These are phyloP conservation scores for Autographa gamma DNA, from an alignment of 2,888 invertebrate genomes.

Conservation along the genomic window DNA sequence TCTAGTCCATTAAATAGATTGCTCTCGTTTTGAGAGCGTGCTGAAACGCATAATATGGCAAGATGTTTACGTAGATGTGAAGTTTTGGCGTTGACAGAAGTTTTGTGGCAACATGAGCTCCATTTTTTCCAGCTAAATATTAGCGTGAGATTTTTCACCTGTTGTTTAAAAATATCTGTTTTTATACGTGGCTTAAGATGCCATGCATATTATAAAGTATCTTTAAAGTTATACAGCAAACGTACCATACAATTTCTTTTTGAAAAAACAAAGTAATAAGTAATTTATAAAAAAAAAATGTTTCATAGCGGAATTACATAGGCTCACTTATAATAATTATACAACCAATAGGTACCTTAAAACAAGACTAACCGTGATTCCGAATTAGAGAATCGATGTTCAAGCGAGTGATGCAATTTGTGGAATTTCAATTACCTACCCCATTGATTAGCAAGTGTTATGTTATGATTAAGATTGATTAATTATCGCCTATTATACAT, in stretches of 20 bases:
- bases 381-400: slow-evolving; percentile 8
- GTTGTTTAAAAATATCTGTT: no score
- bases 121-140: no score
- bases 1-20: slow-evolving; percentile 82
- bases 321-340: slow-evolving; percentile 27
- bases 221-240: no score
- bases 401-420: slow-evolving; percentile 11
- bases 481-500: neutral
- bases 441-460: slow-evolving; percentile 16
- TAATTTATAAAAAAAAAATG: no score
- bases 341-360: no score
- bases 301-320: no score
- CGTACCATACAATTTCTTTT: no score
- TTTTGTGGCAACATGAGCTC: slow-evolving; percentile 51
- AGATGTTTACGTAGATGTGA: slow-evolving; percentile 67
- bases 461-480: slow-evolving; percentile 16
- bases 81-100: slow-evolving; percentile 62
- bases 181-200: no score
- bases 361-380: slow-evolving; percentile 26
- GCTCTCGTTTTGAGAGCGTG: slow-evolving; percentile 72
- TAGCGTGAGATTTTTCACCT: no score
- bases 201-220: no score
- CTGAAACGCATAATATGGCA: slow-evolving; percentile 68
- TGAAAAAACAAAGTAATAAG: no score
- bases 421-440: slow-evolving; percentile 23